Evolutionary conservation across 2,888 invertebrate genomes (phyloP).

Genomic region (Scotopteryx bipunctaria): DNA sequence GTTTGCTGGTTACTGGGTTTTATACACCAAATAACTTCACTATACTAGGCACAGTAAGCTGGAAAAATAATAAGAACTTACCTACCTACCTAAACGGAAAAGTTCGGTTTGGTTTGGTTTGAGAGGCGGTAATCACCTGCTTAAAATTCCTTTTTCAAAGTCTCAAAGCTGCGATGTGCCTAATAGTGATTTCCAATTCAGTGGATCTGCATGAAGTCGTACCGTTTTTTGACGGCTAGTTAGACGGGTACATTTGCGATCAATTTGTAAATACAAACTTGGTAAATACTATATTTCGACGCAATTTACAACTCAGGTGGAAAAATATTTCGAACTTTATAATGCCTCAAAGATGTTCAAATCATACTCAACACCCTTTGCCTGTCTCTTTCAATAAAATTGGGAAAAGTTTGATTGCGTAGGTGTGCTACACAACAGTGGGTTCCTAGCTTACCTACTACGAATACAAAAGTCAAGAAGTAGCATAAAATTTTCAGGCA

Average conservation of each 20-base stretch:
- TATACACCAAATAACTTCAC: too few relatives aligned
- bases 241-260: neutral
- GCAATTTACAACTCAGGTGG: too few relatives aligned
- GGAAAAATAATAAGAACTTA: too few relatives aligned
- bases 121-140: neutral
- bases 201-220: too few relatives aligned
- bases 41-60: too few relatives aligned
- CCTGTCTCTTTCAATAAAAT: neutral
- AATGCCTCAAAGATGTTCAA: neutral
- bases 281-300: too few relatives aligned
- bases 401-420: neutral
- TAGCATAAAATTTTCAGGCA: constrained; percentile 39
- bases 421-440: constrained; percentile 1
- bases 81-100: too few relatives aligned
- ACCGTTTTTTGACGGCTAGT: neutral
- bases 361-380: neutral
- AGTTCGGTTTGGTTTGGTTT: neutral
- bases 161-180: neutral
- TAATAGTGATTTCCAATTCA: too few relatives aligned
- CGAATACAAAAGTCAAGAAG: constrained; percentile 9
- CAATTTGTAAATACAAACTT: too few relatives aligned
- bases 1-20: too few relatives aligned
- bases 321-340: too few relatives aligned
- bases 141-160: neutral
- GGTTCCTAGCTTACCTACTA: neutral